A percentile compares a stretch with the other conserved stretches of the same genome.
phyloP scores from a whole-genome alignment of 2,797 vertebrate genomes.

The Anas bernieri region DNA sequence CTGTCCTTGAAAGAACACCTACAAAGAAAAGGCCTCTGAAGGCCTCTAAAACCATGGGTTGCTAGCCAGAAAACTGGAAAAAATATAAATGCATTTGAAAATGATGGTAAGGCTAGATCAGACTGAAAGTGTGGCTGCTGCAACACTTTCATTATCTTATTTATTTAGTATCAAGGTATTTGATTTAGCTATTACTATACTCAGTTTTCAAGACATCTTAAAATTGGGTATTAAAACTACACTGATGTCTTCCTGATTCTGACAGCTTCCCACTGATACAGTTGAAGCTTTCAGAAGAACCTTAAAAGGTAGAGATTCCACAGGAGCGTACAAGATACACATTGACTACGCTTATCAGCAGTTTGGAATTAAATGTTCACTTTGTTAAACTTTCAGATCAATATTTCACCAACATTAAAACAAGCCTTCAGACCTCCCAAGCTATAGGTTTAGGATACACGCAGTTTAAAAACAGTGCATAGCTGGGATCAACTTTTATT shows the following conservation, averaged over 20 bases:
- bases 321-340: not conserved
- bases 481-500: not conserved
- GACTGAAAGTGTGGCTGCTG: not conserved
- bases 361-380: not conserved
- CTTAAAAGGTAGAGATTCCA: not conserved
- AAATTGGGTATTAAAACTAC: not conserved
- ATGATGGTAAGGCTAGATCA: not conserved
- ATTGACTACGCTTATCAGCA: not conserved
- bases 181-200: not conserved
- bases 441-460: rapidly evolving
- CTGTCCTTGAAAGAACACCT: not conserved
- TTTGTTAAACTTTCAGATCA: not conserved
- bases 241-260: not conserved
- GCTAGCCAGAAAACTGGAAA: not conserved
- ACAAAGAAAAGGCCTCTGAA: not conserved
- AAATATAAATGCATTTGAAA: not conserved
- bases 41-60: not conserved
- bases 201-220: not conserved
- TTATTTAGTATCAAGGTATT: not conserved
- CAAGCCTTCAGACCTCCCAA: not conserved
- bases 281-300: not conserved
- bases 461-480: not conserved
- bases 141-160: not conserved
- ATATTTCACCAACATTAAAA: not conserved
- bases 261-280: not conserved